phyloP scores from a whole-genome alignment of 2,797 vertebrate species.

The Eulemur mongoz region DNA sequence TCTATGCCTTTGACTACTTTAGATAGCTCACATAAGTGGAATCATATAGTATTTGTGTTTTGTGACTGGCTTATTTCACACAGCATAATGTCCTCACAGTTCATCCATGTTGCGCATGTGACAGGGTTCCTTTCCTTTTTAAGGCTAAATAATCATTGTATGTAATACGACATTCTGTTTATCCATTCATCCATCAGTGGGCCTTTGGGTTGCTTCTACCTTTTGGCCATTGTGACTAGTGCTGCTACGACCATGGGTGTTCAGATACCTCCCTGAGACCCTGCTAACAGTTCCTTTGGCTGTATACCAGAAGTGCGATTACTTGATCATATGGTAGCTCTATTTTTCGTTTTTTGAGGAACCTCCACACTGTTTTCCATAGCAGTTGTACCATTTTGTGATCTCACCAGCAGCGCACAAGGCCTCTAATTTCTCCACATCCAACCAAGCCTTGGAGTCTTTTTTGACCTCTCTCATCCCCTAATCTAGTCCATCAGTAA shows the following conservation, averaged over 20 bases:
- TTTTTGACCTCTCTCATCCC: background rate
- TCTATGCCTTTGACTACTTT: background rate
- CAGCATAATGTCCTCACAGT: background rate
- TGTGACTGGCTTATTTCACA: background rate
- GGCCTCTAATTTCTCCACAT: background rate
- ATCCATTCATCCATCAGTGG: no score
- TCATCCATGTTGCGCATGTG: background rate
- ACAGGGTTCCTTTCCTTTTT: background rate
- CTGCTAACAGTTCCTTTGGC: background rate
- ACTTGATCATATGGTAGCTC: background rate
- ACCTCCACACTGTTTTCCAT: background rate
- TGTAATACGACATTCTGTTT: background rate
- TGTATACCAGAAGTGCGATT: background rate
- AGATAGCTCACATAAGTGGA: background rate
- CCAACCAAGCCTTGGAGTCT: background rate
- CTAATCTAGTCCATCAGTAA: background rate
- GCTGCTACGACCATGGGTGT: background rate
- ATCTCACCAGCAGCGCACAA: background rate
- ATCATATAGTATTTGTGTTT: background rate
- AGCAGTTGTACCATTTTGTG: background rate
- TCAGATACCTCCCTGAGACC: background rate
- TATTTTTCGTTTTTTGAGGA: background rate
- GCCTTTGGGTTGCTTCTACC: background rate
- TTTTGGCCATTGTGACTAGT: background rate
- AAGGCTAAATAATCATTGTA: background rate